Base-by-base conservation (phyloP, 2,888 invertebrate genomes). In the Spisula subtruncata region DNA sequence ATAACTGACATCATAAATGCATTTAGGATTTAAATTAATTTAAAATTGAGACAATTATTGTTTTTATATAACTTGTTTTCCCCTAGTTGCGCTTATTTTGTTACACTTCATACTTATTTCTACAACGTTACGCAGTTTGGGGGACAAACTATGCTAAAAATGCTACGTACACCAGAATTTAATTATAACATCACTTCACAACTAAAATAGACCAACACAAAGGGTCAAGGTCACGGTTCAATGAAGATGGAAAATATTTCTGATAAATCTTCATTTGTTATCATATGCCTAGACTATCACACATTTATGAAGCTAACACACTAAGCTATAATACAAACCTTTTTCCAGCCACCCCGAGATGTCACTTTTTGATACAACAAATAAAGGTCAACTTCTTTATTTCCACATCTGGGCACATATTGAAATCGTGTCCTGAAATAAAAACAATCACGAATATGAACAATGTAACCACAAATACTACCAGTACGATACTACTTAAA, bases 331-430 rank as follows among this genome's bases (percentile, higher is more conserved):
- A 51, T 84, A 86, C 87, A 75, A 97, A 99, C 99, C 98, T 99
- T 99, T 94, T 98, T 98, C 98, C 99, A 98, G 95, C 99, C 99
- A 95, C 99, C 99, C 95, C 98, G 97, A 93, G 98, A 98, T 95
- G 98, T 99, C 85, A 99, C 99, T 96, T 98, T 98, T 95, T 98
- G 98, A 97, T 99, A 99, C 94, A 99, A 98, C 92, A 98, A 97
- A 97, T 98, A 99, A 94, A 99, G 97, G 97, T 99, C 99, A 96
- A 99, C 98, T 97, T 98, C 98, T 96, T 98, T 98, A 89, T 99
- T 99, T 97, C 98, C 98, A 91, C 99, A 98, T 96, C 98, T 97
- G 2, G 98, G 98, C 51, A 97, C 97, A 95, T 98, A 98, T 97
- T 97, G 98, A 97, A 97, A 98, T 94, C 97, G 97, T 94, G 98